Base-by-base conservation (phyloP, 37 sponge, comb jelly and placozoan species). In the Amphimedon queenslandica region DNA sequence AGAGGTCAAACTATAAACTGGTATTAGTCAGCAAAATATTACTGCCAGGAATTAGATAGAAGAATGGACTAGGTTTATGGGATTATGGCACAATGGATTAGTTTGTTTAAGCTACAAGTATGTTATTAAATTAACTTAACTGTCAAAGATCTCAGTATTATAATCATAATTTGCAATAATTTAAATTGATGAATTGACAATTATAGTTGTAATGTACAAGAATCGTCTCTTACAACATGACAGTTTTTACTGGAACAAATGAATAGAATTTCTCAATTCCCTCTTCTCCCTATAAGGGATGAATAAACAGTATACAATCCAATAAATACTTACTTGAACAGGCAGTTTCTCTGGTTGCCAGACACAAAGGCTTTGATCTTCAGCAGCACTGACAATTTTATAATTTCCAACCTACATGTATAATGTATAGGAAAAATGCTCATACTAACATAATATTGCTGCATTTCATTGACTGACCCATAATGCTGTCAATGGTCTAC, bases 331-430 rank as follows among this genome's bases (percentile, higher is more conserved):
- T 47, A 47, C 53, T 13, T 47, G 53, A 47, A 13, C 21, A n/a
- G 61, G 5, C 8, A 37, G 55, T 35, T 69, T 85, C 51, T 77
- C 78, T 43, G 66, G 38, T 61, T 78, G 73, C 91, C 91, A 90
- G 5, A 90, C 63, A 77, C 86, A 81, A 20, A 90, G 57, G 27
- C 87, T 82, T 63, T 64, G 33, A 41, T 90, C 91, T 28, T 66
- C 70, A 18, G 82, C 53, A 18, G 75, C 71, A 53, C 73, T 85
- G 28, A 90, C 83, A 31, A 85, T 32, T 38, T 65, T 76, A 61
- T 71, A 36, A 10, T 71, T 42, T 28, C 61, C 77, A 2, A 42
- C 63, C 87, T 87, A 61, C 35, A 66, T 25, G 28, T 6, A 25
- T 25, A 6, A 60, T n/a, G 21, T 60, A 11, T 13, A 47, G 13